Evolutionary conservation across 2,113 vertebrate species (phyloP), one percentile per base, ranked within the genome.

Genomic region (Acinonyx jubatus): DNA sequence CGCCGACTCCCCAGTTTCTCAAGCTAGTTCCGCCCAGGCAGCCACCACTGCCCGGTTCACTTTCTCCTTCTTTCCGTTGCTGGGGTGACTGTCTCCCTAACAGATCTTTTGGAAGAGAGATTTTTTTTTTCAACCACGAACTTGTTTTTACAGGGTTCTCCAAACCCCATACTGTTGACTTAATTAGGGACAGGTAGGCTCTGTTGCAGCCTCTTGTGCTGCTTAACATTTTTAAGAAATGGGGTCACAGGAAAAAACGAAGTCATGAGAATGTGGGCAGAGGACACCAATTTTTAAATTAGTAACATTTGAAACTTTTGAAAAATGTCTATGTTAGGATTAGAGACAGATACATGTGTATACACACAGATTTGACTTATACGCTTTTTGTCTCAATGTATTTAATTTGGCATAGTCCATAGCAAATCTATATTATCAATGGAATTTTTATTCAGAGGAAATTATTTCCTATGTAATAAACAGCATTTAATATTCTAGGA

Each of bases 1-100:
- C 11, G 3, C 2, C 21, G 10, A n/a, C 2, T 78, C 91, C 48
- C 78, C 19, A 4, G 2, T 31, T 61, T 27, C 66, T 33, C 38
- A 0, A 1, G n/a, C 31, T 19, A 0, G 2, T 29, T 48, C 21
- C 0, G 4, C 36, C 31, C 4, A 33, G 31, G 52, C 13, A 45
- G 45, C 11, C 2, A 1, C 2, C 8, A 9, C 48, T 29, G 12
- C 79, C 23, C 52, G 0, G 10, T 38, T 23, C 19, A 1, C 11
- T 4, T 61, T 38, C 29, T 74, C 79, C 18, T n/a, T 23, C 27
- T 12, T 10, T 19, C 69, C 15, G 3, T 68, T 65, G 83, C 41
- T 33, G 29, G 45, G 73, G 36, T 31, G 25, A 66, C n/a, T 5
- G 25, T 55, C 52, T 95, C 45, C 69, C 27, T 81, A 10, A 76